Base-by-base conservation (phyloP, 2,888 invertebrate species). In the Cryptocephalus moraei region DNA sequence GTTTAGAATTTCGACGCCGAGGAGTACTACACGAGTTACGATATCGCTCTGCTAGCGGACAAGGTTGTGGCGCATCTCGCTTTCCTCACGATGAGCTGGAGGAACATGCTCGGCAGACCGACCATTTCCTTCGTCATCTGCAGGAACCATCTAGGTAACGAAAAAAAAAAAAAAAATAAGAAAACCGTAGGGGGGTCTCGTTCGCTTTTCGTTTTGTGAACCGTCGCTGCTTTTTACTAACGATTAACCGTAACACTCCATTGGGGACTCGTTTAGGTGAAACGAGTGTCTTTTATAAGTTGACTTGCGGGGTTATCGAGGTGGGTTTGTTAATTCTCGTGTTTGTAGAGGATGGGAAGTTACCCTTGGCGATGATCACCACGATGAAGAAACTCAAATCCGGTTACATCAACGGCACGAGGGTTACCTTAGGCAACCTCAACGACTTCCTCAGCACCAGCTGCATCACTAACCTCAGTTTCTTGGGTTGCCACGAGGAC, bases 351-450 rank as follows among this genome's bases (percentile, higher is more conserved):
- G 85, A 92, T 71, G 91, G 89, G 49, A 89, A 84, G 72, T 86
- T 93, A 52, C 94, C 94, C 0, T 76, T 91, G 67, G 91, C 95
- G 0, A 91, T 99, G 84, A 86, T 96, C 58, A 93, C 94, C 2
- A 97, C 97, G 1, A 91, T 99, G 81, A 93, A 95, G 66, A 99
- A 99, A 72, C 74, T 99, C 4, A 94, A 95, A 70, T 95, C 94
- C 50, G 99, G 99, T 9, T 99, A 99, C 67, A 93, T 97, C 45
- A 95, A 95, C 65, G 99, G 97, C n/a, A 96, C 97, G 0, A 80
- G 96, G 60, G 96, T 99, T 0, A 91, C 94, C 48, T 74, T 99
- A 49, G 96, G 97, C n/a, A 86, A 88, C 66, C 73, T 99, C 32
- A 86, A 86, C 54, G 96, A 97, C 57, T 99, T 99, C 69, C 74